A percentile compares a stretch with the other conserved stretches of the same genome.
Evolutionary conservation across 1,140 invertebrate genomes (phyloP).

Genomic region (Drosophila hydei): DNA sequence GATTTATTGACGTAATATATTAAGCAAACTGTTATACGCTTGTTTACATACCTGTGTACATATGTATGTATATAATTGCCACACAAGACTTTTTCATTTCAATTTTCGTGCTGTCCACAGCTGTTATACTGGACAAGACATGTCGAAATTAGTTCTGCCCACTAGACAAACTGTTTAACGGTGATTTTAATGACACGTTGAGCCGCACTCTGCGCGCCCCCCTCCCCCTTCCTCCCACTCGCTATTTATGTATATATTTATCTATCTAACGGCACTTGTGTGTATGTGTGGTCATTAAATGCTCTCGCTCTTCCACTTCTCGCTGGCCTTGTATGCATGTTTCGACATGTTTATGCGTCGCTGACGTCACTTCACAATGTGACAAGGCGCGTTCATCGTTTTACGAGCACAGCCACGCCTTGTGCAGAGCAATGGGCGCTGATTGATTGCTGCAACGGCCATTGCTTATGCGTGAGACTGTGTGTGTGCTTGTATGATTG

Average conservation of each 20-base stretch:
- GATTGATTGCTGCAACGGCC: conserved; percentile 43
- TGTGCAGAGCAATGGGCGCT: conserved; percentile 6
- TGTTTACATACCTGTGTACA: background rate
- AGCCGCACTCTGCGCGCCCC: background rate
- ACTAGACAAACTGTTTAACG: conserved; percentile 24
- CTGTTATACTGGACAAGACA: conserved; percentile 10
- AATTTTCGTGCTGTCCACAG: background rate
- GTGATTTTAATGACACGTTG: conserved; percentile 28
- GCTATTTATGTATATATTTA: background rate
- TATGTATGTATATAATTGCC: background rate
- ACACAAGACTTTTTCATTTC: background rate
- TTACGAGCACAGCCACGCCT: conserved; percentile 53
- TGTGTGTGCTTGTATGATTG: conserved; percentile 1
- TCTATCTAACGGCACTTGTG: conserved; percentile 11
- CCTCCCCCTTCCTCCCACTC: background rate
- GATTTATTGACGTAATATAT: background rate
- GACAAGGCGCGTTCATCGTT: conserved; percentile 60
- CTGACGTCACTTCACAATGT: conserved; percentile 69
- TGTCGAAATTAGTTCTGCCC: background rate
- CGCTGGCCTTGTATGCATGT: conserved; percentile 66
- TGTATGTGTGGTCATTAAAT: conserved; percentile 27
- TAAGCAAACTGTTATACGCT: conserved; percentile 3
- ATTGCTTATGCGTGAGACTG: background rate
- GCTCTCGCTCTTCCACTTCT: conserved; percentile 8
- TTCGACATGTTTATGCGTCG: conserved; percentile 72